phyloP scores from a whole-genome alignment of 2,113 vertebrate species.

The Pluvianellus socialis region DNA sequence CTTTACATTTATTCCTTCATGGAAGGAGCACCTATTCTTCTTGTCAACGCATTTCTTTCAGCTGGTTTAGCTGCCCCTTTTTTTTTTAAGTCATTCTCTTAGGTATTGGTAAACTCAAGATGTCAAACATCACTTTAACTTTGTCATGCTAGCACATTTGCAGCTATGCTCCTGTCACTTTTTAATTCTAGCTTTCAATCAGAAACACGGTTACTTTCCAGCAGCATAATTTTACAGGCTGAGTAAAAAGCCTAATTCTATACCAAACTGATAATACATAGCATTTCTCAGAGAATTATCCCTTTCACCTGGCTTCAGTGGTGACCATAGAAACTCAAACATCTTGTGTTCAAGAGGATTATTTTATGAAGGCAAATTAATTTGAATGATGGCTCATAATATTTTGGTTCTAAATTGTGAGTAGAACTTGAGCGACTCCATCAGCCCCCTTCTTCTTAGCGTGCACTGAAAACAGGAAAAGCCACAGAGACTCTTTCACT shows the following conservation, averaged over 20 bases:
- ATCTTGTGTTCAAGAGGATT: not conserved
- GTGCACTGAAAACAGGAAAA: not conserved
- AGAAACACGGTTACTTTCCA: not conserved
- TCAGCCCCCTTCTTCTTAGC: not conserved
- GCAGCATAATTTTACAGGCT: not conserved
- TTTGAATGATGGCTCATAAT: not conserved
- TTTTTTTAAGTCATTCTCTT: not conserved
- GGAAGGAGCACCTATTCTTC: not conserved
- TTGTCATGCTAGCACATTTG: not conserved
- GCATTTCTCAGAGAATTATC: not conserved
- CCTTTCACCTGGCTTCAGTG: not conserved
- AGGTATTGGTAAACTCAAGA: not conserved
- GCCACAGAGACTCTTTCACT: not conserved
- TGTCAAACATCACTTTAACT: not conserved
- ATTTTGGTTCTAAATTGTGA: not conserved
- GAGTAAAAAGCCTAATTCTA: not conserved
- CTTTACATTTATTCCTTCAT: not conserved
- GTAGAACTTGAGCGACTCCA: accelerated
- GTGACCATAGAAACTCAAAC: not conserved
- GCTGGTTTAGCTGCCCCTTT: not conserved
- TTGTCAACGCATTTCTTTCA: not conserved
- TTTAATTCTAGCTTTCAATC: slow-evolving; percentile 6
- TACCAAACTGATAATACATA: not conserved
- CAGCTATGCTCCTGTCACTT: not conserved
- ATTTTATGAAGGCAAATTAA: not conserved